Base-by-base conservation (phyloP, 2,113 vertebrate genomes). In the Nycticorax nycticorax region DNA sequence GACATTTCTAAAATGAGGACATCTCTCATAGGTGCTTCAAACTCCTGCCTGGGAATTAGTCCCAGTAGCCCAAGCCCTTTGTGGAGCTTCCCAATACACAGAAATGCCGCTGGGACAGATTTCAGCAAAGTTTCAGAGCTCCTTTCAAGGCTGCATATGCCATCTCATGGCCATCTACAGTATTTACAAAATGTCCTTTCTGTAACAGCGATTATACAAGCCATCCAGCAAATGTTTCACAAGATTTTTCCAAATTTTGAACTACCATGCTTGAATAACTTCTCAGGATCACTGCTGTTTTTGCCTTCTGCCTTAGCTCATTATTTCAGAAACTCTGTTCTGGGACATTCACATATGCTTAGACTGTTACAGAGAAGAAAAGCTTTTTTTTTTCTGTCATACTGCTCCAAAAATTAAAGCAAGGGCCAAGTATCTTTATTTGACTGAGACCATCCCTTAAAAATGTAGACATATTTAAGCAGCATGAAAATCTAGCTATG, bases 361-460 rank as follows among this genome's bases (percentile, higher is more conserved):
- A 99, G 79, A 75, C 97, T 99, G 88, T 99, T 99, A 47, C 96
- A 97, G 52, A 99, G 98, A 62, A 96, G 88, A 67, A 99, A 96
- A 33, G 97, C 98, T 84, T 97, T 95, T 73, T n/a, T 98, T 69
- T 98, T 97, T 83, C 77, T 96, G 43, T 96, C 96, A 53, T 94
- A 47, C 11, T 76, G 56, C 98, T 99, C 75, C 57, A 94, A 96
- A 92, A 52, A 90, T 85, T 22, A 96, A 95, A 93, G 47, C 30
- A 93, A 91, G 27, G 21, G 23, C 13, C 72, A 45, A 63, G 17
- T 53, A 39, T 32, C 66, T 92, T 95, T 69, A 41, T 48, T 68
- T 94, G 28, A 24, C 53, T 43, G n/a, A 87, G 6, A 52, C 9
- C 8, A 33, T 32, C 6, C 15, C 50, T 63, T 75, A 53, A 87